These are phyloP conservation scores for Takifugu flavidus DNA, from an alignment of 2,113 vertebrate genomes.

Conservation along the genomic window DNA sequence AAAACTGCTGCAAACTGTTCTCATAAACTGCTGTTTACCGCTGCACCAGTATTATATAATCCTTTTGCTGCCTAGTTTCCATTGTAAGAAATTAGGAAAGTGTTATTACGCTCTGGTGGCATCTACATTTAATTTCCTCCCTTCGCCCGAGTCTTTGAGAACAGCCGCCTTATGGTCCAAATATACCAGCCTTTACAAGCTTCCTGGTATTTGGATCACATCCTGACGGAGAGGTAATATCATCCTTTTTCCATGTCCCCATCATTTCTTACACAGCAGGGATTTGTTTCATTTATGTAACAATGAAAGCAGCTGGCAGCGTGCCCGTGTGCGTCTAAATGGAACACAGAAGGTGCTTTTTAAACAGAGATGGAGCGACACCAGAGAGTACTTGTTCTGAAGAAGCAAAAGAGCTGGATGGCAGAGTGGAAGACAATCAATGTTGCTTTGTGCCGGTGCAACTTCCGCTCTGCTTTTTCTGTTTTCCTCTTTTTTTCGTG, in stretches of 20 bases:
- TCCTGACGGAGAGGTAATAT: slow-evolving; percentile 60
- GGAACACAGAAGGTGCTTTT: slow-evolving; percentile 61
- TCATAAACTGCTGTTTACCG: slow-evolving; percentile 57
- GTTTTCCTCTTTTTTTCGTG: slow-evolving; percentile 36
- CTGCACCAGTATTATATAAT: slow-evolving; percentile 55
- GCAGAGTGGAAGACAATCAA: slow-evolving; percentile 61
- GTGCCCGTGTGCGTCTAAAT: slow-evolving; percentile 58
- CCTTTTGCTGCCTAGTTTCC: slow-evolving; percentile 51
- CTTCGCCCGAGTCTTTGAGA: slow-evolving; percentile 34
- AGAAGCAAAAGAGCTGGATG: slow-evolving; percentile 45
- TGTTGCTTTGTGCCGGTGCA: slow-evolving; percentile 58
- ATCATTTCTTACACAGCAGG: slow-evolving; percentile 58
- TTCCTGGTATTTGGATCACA: slow-evolving; percentile 43
- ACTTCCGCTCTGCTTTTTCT: slow-evolving; percentile 23
- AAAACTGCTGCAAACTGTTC: slow-evolving; percentile 46
- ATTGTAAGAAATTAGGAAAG: slow-evolving; percentile 56
- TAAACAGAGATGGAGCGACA: slow-evolving; percentile 54
- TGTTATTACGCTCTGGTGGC: slow-evolving; percentile 52
- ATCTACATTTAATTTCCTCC: slow-evolving; percentile 54
- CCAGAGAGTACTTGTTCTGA: slow-evolving; percentile 45
- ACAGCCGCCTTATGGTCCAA: slow-evolving; percentile 37
- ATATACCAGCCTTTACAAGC: slow-evolving; percentile 54
- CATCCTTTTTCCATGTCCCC: slow-evolving; percentile 64
- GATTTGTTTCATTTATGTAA: slow-evolving; percentile 70
- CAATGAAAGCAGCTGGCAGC: slow-evolving; percentile 60